Evolutionary conservation across 2,888 invertebrate genomes (phyloP).

Genomic region (Napeogenes inachia): DNA sequence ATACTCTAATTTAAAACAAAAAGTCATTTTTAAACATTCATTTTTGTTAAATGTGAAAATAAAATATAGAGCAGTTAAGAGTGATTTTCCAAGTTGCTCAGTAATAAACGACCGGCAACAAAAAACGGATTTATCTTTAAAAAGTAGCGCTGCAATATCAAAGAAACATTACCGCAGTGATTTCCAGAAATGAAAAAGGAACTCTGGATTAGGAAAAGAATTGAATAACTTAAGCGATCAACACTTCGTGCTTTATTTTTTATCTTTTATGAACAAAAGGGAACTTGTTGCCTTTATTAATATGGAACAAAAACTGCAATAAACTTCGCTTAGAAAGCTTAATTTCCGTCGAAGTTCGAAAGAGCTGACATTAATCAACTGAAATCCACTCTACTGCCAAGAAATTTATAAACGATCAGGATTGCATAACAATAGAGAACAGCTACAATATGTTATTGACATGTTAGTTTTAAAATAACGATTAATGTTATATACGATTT

Average conservation of each 20-base stretch:
- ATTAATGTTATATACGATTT: background rate
- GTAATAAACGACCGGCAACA: slow-evolving; percentile 34
- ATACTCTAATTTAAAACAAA: background rate
- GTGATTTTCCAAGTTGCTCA: slow-evolving; percentile 30
- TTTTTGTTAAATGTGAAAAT: slow-evolving; percentile 24
- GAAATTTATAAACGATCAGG: slow-evolving; percentile 57
- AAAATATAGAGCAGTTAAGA: slow-evolving; percentile 28
- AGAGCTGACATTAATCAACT: slow-evolving; percentile 63
- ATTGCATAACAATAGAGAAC: slow-evolving; percentile 25
- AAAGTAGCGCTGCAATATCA: slow-evolving; percentile 36
- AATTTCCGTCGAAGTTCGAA: slow-evolving; percentile 59
- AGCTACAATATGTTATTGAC: background rate
- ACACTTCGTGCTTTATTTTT: slow-evolving; percentile 23
- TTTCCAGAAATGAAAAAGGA: slow-evolving; percentile 29
- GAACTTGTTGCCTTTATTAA: slow-evolving; percentile 70
- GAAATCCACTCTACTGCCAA: slow-evolving; percentile 52
- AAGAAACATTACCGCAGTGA: slow-evolving; percentile 35
- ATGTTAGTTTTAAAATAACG: background rate
- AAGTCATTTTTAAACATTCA: slow-evolving; percentile 9
- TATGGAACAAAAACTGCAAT: slow-evolving; percentile 70
- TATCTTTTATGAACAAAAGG: slow-evolving; percentile 24
- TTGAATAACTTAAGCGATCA: slow-evolving; percentile 25
- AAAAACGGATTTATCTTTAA: slow-evolving; percentile 36
- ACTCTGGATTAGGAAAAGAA: slow-evolving; percentile 22
- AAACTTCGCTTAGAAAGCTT: slow-evolving; percentile 66